phyloP scores from a whole-genome alignment of 2,888 invertebrate species.

The Parnassius orleans region DNA sequence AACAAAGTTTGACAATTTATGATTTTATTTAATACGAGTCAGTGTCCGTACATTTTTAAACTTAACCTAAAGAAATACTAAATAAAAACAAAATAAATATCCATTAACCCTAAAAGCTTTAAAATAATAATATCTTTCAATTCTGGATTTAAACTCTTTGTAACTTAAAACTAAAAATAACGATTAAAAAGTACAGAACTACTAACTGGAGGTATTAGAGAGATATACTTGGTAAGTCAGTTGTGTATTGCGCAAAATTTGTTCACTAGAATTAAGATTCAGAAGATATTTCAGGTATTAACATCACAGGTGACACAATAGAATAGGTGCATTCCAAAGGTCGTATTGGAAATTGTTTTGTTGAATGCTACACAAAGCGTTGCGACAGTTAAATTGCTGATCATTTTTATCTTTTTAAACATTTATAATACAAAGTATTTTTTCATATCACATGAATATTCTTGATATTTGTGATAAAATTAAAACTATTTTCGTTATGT shows the following conservation, averaged over 20 bases:
- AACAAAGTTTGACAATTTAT: constrained; percentile 33
- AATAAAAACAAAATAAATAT: constrained; percentile 66
- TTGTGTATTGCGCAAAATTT: background rate
- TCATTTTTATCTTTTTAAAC: background rate
- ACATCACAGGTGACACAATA: background rate
- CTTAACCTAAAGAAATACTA: constrained; percentile 29
- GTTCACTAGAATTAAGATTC: background rate
- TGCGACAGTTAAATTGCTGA: background rate
- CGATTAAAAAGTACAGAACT: constrained; percentile 55
- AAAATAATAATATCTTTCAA: constrained; percentile 75
- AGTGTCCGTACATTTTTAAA: constrained; percentile 23
- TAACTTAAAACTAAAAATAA: constrained; percentile 70
- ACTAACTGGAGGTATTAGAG: constrained; percentile 42
- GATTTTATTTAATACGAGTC: constrained; percentile 6
- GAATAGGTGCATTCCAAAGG: background rate
- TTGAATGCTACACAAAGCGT: too few species aligned
- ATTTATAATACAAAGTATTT: background rate
- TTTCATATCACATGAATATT: background rate
- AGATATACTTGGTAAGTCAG: constrained; percentile 32
- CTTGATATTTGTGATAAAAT: background rate
- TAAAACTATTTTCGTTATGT: constrained; percentile 10
- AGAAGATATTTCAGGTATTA: background rate
- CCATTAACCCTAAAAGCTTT: constrained; percentile 52
- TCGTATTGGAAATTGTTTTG: too few species aligned
- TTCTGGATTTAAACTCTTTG: constrained; percentile 72